Base-by-base conservation (phyloP, 30 jellyfish, hydroid and myxozoan genomes). In the Catostylus mosaicus region DNA sequence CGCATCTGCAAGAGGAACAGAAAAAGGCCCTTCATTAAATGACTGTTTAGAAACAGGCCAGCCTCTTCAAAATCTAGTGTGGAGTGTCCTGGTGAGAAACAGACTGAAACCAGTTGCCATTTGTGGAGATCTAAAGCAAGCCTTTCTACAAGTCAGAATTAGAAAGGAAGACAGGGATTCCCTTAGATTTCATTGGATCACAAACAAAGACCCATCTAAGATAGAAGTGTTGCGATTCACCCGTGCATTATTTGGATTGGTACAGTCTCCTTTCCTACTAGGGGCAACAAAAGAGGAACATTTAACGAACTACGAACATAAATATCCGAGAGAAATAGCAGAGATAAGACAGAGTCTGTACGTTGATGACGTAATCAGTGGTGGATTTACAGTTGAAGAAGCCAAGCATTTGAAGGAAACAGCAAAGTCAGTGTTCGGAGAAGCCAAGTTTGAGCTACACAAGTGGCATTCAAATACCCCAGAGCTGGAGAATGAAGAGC, bases 251-350 rank as follows among this genome's bases (percentile, higher is more conserved):
- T 76, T 86, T 35, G 96, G 96, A 0, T 67, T 76, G 46, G 87
- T 43, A 23, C 96, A 67, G 47, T 87, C 96, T 20, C 95, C 95
- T 1, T 88, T 80, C 48, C 84, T 88, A 36, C 73, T 88, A 11
- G 85, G 81, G 12, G 86, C 86, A 52, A 74, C 94, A 37, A 60
- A 71, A 5, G 90, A 80, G 5, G 59, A 32, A 54, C 97, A 80
- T 63, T 34, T 88, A 27, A 73, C 70, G 47, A 48, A 57, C n/a
- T 5, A 4, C 5, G 83, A 71, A 65, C 77, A 61, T 27, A 56
- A 14, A 27, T 64, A 78, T 46, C 84, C 85, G 16, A 76, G 43
- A 32, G 88, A 50, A 56, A 52, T 78, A 2, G 78, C 32, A 18
- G 89, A 78, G 59, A 69, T 88, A 7, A 48, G 46, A 48, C 63